Evolutionary conservation across 2,888 invertebrate species (phyloP), one percentile per base, ranked within the genome.

Genomic region (Cantharis rustica): DNA sequence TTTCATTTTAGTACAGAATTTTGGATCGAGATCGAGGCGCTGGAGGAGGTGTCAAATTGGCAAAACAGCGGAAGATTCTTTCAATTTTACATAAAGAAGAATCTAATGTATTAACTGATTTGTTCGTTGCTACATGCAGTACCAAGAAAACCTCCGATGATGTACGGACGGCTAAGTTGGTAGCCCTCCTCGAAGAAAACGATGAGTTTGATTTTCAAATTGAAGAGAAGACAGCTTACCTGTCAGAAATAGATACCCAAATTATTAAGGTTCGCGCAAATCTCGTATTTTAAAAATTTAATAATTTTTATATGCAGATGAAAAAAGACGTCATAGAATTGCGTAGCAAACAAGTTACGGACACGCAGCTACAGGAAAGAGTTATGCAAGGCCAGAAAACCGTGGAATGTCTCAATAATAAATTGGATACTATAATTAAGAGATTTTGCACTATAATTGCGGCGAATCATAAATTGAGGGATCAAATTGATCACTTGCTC

Each of bases 401-500:
- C 81, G 90, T 94, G 15, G 89, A 90, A 16, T 93, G 93, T 79
- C 86, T 95, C 75, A 94, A 95, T 86, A 94, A 95, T 87, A 91
- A 94, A 0, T 89, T 95, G 23, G 94, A 95, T 84, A 94, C 94
- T 1, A 93, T 93, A 1, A 93, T 93, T 83, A 94, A 93, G 85
- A 93, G 93, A 83, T 95, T 95, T 86, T 95, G 95, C 86, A 89
- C 91, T 3, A 92, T 95, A 16, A 91, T 95, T 77, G 91, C 94
- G 2, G 93, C 94, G 77, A 96, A 96, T 86, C 90, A 91, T 72
- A 90, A 90, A 81, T 89, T 96, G 83, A 89, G 97, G 20, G 90
- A 93, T 11, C 93, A 95, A 83, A 96, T 98, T 70, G 95, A 97
- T 84, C 92, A 94, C 80, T 90, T 96, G 81, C 87, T 97, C 0